These are phyloP conservation scores for Microtus montanus DNA, from an alignment of 2,113 vertebrate genomes.

Conservation along the genomic window DNA sequence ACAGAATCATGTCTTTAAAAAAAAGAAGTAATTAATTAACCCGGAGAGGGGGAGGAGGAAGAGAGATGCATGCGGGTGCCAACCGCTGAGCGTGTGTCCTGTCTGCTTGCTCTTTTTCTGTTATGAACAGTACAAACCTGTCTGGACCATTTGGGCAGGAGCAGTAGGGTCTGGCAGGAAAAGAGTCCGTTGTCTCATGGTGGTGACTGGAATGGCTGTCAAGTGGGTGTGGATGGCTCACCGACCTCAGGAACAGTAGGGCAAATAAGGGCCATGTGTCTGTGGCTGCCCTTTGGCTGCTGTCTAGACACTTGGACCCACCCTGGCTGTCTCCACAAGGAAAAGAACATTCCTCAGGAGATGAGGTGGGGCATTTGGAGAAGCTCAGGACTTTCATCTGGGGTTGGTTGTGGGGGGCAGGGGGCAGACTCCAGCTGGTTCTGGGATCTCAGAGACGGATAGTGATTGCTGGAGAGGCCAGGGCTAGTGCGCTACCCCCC, in stretches of 20 bases:
- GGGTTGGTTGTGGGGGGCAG: not conserved
- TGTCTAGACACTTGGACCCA: not conserved
- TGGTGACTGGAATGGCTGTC: not conserved
- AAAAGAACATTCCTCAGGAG: not conserved
- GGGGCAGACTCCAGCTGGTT: fast-evolving
- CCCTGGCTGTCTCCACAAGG: not conserved
- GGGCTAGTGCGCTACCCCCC: not conserved
- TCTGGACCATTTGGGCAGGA: not conserved
- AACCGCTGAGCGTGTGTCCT: not conserved
- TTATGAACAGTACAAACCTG: not conserved
- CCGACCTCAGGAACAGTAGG: not conserved
- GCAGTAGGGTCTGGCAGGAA: not conserved
- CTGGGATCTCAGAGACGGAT: not conserved
- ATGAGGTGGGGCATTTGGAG: not conserved
- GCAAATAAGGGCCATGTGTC: not conserved
- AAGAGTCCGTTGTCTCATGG: not conserved
- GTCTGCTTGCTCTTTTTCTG: not conserved
- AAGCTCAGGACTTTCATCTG: not conserved
- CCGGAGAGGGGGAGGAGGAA: not conserved
- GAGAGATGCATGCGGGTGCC: not conserved
- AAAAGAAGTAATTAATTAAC: not conserved
- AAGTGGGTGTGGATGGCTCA: not conserved
- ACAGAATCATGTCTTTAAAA: not conserved
- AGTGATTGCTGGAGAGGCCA: not conserved
- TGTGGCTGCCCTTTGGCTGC: not conserved